Evolutionary conservation across 37 sponge, comb jelly and placozoan species (phyloP), one percentile per base, ranked within the genome.

Genomic region (Aplysina aerophoba): DNA sequence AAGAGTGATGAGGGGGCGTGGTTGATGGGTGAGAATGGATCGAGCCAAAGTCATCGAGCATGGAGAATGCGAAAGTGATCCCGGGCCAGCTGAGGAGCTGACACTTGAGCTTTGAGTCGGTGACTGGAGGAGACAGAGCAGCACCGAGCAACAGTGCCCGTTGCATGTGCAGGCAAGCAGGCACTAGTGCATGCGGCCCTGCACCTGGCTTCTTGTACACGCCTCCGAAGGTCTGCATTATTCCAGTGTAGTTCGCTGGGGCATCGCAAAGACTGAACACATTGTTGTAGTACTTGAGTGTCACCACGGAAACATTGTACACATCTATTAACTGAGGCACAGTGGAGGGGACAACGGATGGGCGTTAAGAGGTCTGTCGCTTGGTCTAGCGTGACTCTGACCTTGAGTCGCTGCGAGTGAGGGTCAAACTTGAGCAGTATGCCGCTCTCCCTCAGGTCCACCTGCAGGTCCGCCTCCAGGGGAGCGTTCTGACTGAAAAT

Each of bases 371-470:
- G n/a, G 30, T 25, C 30, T 64, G 27, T 11, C 66, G 5, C 8
- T 11, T 30, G 27, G 8, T 8, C 50, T 44, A 44, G 50, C 50
- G 34, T 27, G 39, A 31, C 17, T 15, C 65, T 11, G 33, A 93
- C 96, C 87, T 95, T 97, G 3, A 98, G 87, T 64, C 97, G 68
- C 85, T 98, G 99, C 4, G 84, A 73, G 17, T 73, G 80, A 13
- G 92, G 87, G 71, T 98, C 99, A 79, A 96, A 96, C 6, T 90
- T 57, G 15, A 96, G 89, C 27, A 84, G 59, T 16, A 98, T 80
- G 30, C 99, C 99, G 81, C 96, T 89, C 22, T 95, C 83, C 24
- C 83, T 84, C 59, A 98, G 90, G 83, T 98, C 92, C 40, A 96
- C 44, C 3, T 85, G 84, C 5, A 96, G 60, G 79, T 98, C 95